Evolutionary conservation across 2,797 vertebrate genomes (phyloP), one percentile per base, ranked within the genome.

Genomic region (Manis pentadactyla): DNA sequence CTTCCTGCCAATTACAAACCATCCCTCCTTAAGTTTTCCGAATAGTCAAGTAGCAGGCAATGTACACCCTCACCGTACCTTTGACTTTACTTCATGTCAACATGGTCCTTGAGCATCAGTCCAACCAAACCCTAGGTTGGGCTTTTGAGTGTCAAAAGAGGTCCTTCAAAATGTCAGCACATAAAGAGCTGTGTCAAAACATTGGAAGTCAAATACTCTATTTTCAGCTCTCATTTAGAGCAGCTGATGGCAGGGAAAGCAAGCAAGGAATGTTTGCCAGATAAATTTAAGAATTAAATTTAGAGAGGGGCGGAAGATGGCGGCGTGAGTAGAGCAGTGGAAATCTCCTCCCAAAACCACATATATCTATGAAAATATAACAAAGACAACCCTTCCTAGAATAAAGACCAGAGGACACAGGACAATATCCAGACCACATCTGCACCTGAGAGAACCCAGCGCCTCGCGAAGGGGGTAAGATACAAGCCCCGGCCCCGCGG

Each of bases 51-150:
- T 66, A 29, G 1, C 49, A 39, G 49, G 11, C 11, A 14, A 2
- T 29, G 0, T 1, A 6, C 0, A 10, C 1, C 8, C 8, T 66
- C 17, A 34, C 23, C 7, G 13, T 27, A 34, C 5, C 53, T 75
- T 68, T 71, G 1, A 84, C 27, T 55, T 93, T 83, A 53, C 7
- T 2, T 5, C 0, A 4, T 0, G 51, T 46, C 11, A 46, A 12
- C 46, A 11, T 46, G 46, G 46, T 46, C 46, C 46, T 46, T 46
- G 46, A 46, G 46, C 46, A 46, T 75, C 27, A 29, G 4, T n/a
- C 21, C 19, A 37, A 64, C 7, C 4, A 4, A 37, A 53, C 0
- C 7, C 6, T 39, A 49, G 0, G 4, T 13, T 34, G 15, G 31
- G 79, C 78, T 46, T 51, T 1, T 12, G 1, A n/a, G 0, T 7